Conservation (phyloP, 1,140 invertebrate species). For the Hyphantria cunea region DNA sequence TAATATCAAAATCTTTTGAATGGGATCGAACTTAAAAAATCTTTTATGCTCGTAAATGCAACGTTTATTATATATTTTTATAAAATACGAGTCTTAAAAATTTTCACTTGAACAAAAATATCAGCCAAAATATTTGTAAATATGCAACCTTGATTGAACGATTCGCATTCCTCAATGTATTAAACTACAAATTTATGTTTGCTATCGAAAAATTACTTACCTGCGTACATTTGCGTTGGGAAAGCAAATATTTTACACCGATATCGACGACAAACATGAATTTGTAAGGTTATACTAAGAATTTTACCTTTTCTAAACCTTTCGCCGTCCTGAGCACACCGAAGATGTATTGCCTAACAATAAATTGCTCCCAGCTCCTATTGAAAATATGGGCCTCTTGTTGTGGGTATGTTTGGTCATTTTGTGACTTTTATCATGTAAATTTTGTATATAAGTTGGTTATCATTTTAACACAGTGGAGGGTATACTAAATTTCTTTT, state of each 20-base stretch:
- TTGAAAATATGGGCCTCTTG: slow-evolving; percentile 10
- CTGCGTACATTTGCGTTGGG: slow-evolving; percentile 6
- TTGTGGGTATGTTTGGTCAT: slow-evolving; percentile 16
- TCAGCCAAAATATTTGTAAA: slow-evolving; percentile 25
- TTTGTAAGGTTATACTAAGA: slow-evolving; percentile 18
- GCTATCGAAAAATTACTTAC: slow-evolving; percentile 15
- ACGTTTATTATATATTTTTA: no score
- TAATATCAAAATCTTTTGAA: no score
- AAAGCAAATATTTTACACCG: background rate
- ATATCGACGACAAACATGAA: slow-evolving; percentile 14
- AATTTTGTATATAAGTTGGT: background rate
- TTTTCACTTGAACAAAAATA: slow-evolving; percentile 11
- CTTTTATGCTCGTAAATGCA: no score
- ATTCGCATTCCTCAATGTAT: slow-evolving; percentile 37
- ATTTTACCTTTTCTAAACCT: slow-evolving; percentile 23
- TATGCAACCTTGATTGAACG: slow-evolving; percentile 35
- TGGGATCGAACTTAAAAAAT: no score
- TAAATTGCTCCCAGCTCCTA: slow-evolving; percentile 22
- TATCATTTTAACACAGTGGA: slow-evolving; percentile 9
- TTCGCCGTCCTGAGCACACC: slow-evolving; percentile 2
- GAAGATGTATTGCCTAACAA: slow-evolving; percentile 19
- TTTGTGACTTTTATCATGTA: slow-evolving; percentile 1
- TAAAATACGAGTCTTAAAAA: no score
- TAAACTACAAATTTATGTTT: slow-evolving; percentile 25
- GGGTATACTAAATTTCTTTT: no score